Conservation (phyloP, 2,113 vertebrate species). For the Tylochromis polylepis region DNA sequence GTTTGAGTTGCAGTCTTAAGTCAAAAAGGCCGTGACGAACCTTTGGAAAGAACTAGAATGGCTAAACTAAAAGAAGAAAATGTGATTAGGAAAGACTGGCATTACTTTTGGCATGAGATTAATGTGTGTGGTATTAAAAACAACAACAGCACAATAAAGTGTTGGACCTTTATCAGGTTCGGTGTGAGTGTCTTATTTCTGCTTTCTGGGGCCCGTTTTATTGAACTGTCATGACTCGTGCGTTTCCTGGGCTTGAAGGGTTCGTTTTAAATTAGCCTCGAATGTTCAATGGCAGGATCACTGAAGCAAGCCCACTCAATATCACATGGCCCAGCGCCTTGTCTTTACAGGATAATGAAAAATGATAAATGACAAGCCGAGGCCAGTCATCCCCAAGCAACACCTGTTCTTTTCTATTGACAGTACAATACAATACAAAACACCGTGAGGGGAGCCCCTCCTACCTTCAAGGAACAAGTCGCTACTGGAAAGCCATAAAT, state of each 20-base stretch:
- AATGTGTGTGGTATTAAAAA: neutral
- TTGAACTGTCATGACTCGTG: slow-evolving; percentile 65
- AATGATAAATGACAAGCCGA: slow-evolving; percentile 43
- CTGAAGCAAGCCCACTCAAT: slow-evolving; percentile 62
- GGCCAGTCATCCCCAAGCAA: neutral
- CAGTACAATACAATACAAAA: neutral
- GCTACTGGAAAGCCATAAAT: neutral
- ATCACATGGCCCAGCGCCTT: slow-evolving; percentile 43
- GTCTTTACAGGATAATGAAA: slow-evolving; percentile 61
- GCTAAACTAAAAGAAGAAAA: neutral
- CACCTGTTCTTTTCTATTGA: slow-evolving; percentile 27
- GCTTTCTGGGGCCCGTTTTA: slow-evolving; percentile 36
- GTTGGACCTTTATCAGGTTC: neutral
- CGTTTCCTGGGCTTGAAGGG: slow-evolving; percentile 59
- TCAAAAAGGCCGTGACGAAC: neutral
- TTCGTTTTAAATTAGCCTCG: slow-evolving; percentile 66
- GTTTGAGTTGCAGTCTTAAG: neutral
- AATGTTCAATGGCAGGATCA: slow-evolving; percentile 54
- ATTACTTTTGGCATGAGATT: neutral
- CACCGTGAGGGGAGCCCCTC: neutral
- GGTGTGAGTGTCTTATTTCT: slow-evolving; percentile 4
- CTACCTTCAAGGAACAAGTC: neutral
- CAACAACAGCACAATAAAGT: neutral
- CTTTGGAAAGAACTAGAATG: neutral
- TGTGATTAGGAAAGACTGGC: neutral